phyloP scores from a whole-genome alignment of 2,113 vertebrate genomes.

The Seriola aureovittata region DNA sequence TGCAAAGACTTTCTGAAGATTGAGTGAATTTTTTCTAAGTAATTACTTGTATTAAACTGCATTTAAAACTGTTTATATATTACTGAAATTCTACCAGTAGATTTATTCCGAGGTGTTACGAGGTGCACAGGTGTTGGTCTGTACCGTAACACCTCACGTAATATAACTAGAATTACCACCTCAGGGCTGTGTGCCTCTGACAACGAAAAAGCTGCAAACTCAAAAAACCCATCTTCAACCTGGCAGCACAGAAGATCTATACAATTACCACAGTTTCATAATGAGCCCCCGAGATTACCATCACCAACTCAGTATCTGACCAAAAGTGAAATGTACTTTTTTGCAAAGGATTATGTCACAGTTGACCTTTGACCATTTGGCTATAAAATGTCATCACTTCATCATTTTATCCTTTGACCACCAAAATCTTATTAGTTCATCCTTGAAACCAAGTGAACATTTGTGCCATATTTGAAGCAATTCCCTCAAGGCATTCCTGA shows the following conservation, averaged over 20 bases:
- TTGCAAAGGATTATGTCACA: background rate
- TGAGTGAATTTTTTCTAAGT: background rate
- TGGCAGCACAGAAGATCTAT: background rate
- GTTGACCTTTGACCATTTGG: background rate
- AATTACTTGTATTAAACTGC: conserved; percentile 14
- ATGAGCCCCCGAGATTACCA: background rate
- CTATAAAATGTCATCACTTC: background rate
- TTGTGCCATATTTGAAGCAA: background rate
- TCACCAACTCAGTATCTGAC: background rate
- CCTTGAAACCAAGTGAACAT: background rate
- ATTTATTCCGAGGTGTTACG: background rate
- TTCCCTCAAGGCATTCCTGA: background rate
- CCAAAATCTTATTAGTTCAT: background rate
- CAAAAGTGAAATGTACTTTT: background rate
- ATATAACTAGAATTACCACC: background rate
- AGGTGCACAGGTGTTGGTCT: background rate
- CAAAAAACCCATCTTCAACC: no score
- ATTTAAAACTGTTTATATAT: conserved; percentile 23
- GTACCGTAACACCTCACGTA: background rate
- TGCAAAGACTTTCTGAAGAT: background rate
- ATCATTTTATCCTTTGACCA: background rate
- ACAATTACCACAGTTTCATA: background rate
- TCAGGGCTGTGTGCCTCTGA: background rate
- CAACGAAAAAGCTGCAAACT: background rate
- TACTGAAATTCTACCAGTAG: conserved; percentile 9